Conservation (phyloP, 2,113 vertebrate species). For the Prinia subflava region DNA sequence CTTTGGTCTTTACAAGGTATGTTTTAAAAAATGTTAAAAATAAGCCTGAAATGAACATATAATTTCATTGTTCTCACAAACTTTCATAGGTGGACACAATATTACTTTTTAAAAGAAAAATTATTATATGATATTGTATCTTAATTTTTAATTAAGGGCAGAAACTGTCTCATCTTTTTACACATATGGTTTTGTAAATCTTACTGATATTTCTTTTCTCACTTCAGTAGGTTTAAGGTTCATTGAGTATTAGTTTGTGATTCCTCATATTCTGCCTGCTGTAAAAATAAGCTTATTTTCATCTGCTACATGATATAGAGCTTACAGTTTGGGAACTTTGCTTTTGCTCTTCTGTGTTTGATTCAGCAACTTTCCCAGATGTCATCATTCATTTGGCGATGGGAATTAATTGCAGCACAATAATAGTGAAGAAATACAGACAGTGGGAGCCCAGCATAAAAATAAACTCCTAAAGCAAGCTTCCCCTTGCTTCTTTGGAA, state of each 20-base stretch:
- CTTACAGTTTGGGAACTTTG: background rate
- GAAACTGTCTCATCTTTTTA: background rate
- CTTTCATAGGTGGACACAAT: background rate
- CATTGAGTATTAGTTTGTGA: background rate
- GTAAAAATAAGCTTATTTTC: background rate
- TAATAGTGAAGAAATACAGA: background rate
- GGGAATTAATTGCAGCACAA: background rate
- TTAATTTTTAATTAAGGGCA: background rate
- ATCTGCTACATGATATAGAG: background rate
- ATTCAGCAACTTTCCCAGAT: background rate
- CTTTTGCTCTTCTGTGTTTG: background rate
- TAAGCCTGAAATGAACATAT: background rate
- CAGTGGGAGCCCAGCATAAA: background rate
- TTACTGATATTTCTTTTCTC: background rate
- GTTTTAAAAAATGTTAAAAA: background rate
- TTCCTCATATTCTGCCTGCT: background rate
- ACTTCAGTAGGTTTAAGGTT: background rate
- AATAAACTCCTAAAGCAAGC: background rate
- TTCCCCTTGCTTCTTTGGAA: background rate
- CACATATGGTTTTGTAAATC: background rate
- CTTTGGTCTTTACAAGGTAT: constrained; percentile 97
- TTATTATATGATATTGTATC: background rate
- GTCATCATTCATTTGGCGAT: background rate
- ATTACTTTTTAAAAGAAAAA: background rate
- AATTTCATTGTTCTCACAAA: background rate